phyloP scores from a whole-genome alignment of 2,888 invertebrate genomes.

The Copidosoma aretas region DNA sequence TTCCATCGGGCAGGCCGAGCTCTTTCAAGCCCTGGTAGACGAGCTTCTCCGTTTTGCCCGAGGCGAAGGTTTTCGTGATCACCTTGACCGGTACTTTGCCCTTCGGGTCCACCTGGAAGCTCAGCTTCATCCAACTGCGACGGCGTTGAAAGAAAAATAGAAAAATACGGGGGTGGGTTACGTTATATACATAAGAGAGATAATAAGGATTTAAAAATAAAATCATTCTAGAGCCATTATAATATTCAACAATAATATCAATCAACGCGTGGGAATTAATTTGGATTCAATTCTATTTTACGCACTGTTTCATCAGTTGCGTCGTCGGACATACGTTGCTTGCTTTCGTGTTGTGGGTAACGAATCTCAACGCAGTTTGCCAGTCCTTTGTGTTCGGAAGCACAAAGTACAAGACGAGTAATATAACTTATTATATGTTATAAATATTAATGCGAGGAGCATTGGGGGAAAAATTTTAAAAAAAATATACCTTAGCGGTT shows the following conservation, averaged over 20 bases:
- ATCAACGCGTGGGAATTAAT: too few relatives aligned
- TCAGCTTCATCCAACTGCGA: constrained; percentile 73
- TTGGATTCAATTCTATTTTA: background rate
- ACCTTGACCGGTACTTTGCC: constrained; percentile 73
- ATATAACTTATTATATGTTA: too few relatives aligned
- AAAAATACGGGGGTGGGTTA: too few relatives aligned
- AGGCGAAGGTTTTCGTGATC: constrained; percentile 73
- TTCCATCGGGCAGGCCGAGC: constrained; percentile 68
- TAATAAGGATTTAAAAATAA: background rate
- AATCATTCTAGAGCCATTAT: background rate
- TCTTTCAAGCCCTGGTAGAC: constrained; percentile 72
- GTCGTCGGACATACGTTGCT: constrained; percentile 95
- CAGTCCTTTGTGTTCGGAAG: constrained; percentile 72
- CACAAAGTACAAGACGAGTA: background rate
- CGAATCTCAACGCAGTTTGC: constrained; percentile 86
- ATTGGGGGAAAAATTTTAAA: background rate
- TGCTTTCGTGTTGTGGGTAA: constrained; percentile 96
- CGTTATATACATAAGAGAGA: too few relatives aligned
- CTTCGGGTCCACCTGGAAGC: constrained; percentile 69
- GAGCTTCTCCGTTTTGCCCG: constrained; percentile 74
- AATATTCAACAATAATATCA: too few relatives aligned
- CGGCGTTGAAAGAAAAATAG: too few relatives aligned
- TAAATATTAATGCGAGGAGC: constrained; percentile 8
- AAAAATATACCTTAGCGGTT: constrained; percentile 65
- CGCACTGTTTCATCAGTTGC: constrained; percentile 96